phyloP scores from a whole-genome alignment of 1,140 invertebrate genomes.

The Megalopta genalis region DNA sequence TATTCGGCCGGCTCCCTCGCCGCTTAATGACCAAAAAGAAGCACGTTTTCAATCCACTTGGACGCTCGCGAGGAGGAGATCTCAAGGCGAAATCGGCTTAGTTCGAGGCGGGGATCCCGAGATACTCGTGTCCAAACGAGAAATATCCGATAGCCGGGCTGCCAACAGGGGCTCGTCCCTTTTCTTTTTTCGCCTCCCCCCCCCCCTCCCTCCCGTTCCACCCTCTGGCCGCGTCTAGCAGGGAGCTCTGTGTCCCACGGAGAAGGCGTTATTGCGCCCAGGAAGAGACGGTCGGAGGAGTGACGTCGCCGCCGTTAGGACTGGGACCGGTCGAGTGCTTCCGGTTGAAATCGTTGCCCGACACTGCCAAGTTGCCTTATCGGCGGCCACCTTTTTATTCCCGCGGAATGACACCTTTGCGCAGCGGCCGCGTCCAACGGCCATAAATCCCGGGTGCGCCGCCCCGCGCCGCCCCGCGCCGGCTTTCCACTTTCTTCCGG shows the following conservation, averaged over 20 bases:
- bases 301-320: conserved; percentile 17
- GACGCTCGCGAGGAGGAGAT: neutral
- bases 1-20: neutral
- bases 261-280: conserved; percentile 42
- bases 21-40: neutral
- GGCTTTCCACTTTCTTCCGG: conserved; percentile 22
- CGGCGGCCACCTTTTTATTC: conserved; percentile 55
- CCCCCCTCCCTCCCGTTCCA: neutral
- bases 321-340: neutral
- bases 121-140: conserved; percentile 45
- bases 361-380: conserved; percentile 58
- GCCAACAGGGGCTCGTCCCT: conserved; percentile 32
- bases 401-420: conserved; percentile 48
- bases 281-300: neutral
- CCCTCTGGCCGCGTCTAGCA: neutral
- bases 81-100: conserved; percentile 44
- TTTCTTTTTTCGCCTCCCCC: neutral
- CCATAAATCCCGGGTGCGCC: conserved; percentile 48
- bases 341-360: conserved; percentile 16
- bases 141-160: conserved; percentile 44
- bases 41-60: conserved; percentile 25
- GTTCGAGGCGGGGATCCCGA: conserved; percentile 30
- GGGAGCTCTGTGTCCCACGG: neutral
- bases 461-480: neutral
- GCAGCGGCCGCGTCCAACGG: conserved; percentile 37